Percentiles rank a stretch among this genome's conserved stretches.
Conservation (phyloP, 2,113 vertebrate genomes). For the Stigmatopora argus region DNA sequence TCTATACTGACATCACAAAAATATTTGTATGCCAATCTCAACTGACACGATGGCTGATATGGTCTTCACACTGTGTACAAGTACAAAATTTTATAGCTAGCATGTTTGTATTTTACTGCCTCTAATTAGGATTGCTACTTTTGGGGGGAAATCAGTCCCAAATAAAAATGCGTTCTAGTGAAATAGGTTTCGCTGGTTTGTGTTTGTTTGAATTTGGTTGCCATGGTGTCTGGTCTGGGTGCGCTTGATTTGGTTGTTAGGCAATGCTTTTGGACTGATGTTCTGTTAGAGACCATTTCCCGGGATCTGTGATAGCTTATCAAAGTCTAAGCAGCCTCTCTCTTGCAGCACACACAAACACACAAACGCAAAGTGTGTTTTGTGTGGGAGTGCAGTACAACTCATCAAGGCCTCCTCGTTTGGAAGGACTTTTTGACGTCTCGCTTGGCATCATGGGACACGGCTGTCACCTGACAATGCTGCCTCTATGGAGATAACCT, state of each 20-base stretch:
- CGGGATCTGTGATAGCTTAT: constrained; percentile 99
- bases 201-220: constrained; percentile 64
- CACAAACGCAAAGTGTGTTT: constrained; percentile 29
- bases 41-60: background rate
- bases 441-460: constrained; percentile 94
- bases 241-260: constrained; percentile 74
- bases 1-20: background rate
- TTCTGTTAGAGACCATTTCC: constrained; percentile 89
- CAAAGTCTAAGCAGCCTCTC: constrained; percentile 96
- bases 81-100: constrained; percentile 1
- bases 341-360: constrained; percentile 58
- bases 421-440: constrained; percentile 96
- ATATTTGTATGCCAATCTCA: background rate
- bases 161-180: constrained; percentile 36
- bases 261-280: constrained; percentile 83
- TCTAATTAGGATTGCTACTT: constrained; percentile 38
- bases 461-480: constrained; percentile 94
- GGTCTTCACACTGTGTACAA: constrained; percentile 3
- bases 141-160: constrained; percentile 17
- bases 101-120: constrained; percentile 20
- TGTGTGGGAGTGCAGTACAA: constrained; percentile 19
- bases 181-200: constrained; percentile 45
- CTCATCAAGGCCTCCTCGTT: constrained; percentile 84
- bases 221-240: constrained; percentile 61
- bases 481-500: constrained; percentile 93